Evolutionary conservation across 2,113 vertebrate genomes (phyloP).

Genomic region (Chrysemys picta): DNA sequence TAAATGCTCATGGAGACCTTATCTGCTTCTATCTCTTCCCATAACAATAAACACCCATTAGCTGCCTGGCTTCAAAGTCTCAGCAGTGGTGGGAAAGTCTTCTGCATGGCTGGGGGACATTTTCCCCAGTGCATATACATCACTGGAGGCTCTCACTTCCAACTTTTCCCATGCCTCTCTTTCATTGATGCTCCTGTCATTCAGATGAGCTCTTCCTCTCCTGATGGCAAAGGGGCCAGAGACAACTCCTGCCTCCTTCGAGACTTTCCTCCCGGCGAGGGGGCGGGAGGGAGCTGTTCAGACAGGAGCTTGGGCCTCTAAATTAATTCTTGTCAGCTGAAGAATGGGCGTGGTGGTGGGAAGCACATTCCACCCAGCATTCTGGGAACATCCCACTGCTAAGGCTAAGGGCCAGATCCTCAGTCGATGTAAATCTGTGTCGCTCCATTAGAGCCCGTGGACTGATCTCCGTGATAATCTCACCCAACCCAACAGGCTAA

Average conservation of each 20-base stretch:
- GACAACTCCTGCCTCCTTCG: slow-evolving; percentile 62
- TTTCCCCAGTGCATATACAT: slow-evolving; percentile 75
- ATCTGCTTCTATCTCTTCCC: slow-evolving; percentile 65
- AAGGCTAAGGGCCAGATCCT: slow-evolving; percentile 25
- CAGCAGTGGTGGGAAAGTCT: slow-evolving; percentile 72
- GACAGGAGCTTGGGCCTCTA: slow-evolving; percentile 72
- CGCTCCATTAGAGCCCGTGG: neutral
- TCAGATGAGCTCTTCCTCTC: slow-evolving; percentile 73
- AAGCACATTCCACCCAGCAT: slow-evolving; percentile 44
- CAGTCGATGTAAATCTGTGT: neutral
- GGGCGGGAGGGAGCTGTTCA: slow-evolving; percentile 75
- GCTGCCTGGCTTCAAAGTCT: slow-evolving; percentile 74
- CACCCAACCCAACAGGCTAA: neutral
- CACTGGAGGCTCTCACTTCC: slow-evolving; percentile 73
- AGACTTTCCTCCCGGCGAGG: slow-evolving; percentile 68
- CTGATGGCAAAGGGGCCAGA: slow-evolving; percentile 73
- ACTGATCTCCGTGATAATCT: neutral
- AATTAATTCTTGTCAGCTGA: slow-evolving; percentile 73
- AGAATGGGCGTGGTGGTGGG: slow-evolving; percentile 68
- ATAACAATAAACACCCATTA: slow-evolving; percentile 50
- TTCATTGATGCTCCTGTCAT: slow-evolving; percentile 74
- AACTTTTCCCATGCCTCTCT: slow-evolving; percentile 71
- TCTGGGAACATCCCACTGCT: neutral
- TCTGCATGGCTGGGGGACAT: slow-evolving; percentile 75
- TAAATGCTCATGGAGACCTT: slow-evolving; percentile 66